Conservation (phyloP, 2,113 vertebrate genomes). For the Dermatemys mawii region DNA sequence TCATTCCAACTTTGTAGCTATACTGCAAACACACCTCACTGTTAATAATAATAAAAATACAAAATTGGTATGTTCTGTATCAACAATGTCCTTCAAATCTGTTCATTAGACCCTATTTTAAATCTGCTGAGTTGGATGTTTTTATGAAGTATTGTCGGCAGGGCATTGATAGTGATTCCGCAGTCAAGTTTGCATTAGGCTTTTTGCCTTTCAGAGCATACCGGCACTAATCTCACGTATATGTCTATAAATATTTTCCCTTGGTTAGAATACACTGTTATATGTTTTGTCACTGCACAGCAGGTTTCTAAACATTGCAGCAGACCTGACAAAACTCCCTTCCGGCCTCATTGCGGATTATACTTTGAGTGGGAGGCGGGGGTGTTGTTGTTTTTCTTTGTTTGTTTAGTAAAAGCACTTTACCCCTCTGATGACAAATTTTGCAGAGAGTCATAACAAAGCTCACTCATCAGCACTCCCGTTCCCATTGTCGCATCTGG, state of each 20-base stretch:
- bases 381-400: background rate
- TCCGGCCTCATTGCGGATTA: background rate
- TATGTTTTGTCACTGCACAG: background rate
- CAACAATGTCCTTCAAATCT: background rate
- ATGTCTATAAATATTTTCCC: background rate
- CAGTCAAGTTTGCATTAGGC: background rate
- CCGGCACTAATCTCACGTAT: background rate
- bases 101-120: background rate
- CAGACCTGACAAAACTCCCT: background rate
- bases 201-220: background rate
- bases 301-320: background rate
- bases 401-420: background rate
- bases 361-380: background rate
- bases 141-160: background rate
- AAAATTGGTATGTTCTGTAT: background rate
- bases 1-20: background rate
- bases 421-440: background rate
- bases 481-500: background rate
- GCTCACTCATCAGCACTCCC: background rate
- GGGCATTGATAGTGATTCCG: background rate
- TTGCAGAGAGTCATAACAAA: background rate
- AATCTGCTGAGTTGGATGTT: background rate
- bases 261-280: background rate
- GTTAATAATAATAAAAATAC: background rate
- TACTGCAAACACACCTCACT: background rate